These are phyloP conservation scores for Hemibagrus guttatus DNA, from an alignment of 2,797 vertebrate species.

Conservation along the genomic window DNA sequence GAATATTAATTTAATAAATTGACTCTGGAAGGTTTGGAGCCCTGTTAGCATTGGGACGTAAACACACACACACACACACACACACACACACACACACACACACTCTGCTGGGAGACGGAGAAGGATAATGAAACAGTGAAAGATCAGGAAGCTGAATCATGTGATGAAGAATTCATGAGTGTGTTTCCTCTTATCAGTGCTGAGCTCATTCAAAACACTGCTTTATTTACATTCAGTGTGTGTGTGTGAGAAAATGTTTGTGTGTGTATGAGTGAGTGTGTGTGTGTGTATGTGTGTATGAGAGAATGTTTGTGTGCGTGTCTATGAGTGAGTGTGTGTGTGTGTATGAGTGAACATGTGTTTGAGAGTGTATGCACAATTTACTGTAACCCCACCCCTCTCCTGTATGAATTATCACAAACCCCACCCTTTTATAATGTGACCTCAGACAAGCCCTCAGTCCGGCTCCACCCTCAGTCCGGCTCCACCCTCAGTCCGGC, in stretches of 20 bases:
- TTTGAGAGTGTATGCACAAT: too few relatives aligned
- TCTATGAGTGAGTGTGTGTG: not conserved
- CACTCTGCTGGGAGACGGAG: not conserved
- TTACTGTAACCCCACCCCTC: not conserved
- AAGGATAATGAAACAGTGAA: not conserved
- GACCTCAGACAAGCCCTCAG: too few relatives aligned
- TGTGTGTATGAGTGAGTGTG: not conserved
- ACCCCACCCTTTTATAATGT: not conserved
- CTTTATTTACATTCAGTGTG: not conserved
- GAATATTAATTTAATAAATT: not conserved
- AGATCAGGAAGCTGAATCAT: not conserved
- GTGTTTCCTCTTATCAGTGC: not conserved
- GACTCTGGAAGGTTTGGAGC: not conserved
- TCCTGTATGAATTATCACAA: not conserved
- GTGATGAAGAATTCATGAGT: not conserved
- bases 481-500: not conserved
- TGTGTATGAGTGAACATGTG: not conserved
- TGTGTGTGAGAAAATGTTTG: not conserved
- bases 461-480: not conserved
- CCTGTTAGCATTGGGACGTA: not conserved
- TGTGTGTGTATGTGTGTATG: not conserved
- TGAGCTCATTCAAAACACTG: not conserved
- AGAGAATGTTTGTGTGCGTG: not conserved
- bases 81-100: not conserved
- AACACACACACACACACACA: not conserved